phyloP scores from a whole-genome alignment of 2,888 invertebrate species.

The Ommatoiulus sabulosus region DNA sequence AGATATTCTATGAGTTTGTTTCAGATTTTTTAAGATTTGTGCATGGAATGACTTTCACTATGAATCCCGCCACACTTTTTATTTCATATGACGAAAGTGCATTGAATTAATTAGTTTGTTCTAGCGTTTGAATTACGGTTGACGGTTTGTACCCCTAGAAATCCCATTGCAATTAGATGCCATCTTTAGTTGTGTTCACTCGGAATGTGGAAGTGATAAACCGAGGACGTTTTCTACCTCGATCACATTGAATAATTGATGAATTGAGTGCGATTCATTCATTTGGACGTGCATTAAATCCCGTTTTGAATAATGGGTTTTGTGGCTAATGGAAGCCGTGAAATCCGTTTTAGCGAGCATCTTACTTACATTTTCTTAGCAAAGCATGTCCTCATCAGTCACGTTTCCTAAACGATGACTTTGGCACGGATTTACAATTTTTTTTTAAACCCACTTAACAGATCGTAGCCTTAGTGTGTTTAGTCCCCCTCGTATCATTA shows the following conservation, averaged over 20 bases:
- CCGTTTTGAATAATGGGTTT: constrained; percentile 31
- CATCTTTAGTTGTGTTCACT: neutral
- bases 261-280: constrained; percentile 2
- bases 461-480: neutral
- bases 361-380: constrained; percentile 9
- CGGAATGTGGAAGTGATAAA: neutral
- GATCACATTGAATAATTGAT: neutral
- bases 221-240: neutral
- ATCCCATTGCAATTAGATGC: neutral
- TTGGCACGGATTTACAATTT: constrained; percentile 6
- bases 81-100: neutral
- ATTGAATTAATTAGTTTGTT: neutral
- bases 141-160: neutral
- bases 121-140: neutral
- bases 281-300: neutral
- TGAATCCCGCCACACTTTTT: neutral
- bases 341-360: neutral
- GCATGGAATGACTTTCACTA: constrained; percentile 32
- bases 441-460: neutral
- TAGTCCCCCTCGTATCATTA: neutral
- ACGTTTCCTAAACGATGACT: constrained; percentile 7
- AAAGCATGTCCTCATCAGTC: constrained; percentile 35
- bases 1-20: neutral
- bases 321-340: constrained; percentile 25
- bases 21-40: neutral